These are phyloP conservation scores for Clusia tigrina DNA, from an alignment of 2,888 invertebrate genomes.

Conservation along the genomic window DNA sequence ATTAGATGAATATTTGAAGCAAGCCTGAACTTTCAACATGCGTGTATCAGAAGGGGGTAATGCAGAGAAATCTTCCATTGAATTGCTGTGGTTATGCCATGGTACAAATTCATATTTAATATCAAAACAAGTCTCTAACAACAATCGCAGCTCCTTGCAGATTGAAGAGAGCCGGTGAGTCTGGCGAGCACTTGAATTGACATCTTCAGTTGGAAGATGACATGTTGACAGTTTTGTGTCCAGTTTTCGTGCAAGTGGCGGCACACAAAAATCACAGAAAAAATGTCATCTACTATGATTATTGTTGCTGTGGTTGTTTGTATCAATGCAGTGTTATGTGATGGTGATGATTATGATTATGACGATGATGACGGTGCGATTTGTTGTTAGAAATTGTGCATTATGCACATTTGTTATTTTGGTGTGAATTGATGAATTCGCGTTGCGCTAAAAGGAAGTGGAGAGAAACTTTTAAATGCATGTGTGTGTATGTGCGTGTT, in stretches of 20 bases:
- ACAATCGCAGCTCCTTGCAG: neutral
- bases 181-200: conserved; percentile 19
- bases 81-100: neutral
- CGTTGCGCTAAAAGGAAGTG: neutral
- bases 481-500: neutral
- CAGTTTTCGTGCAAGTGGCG: too few species aligned
- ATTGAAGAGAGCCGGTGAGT: neutral
- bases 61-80: neutral
- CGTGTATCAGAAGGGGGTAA: too few species aligned
- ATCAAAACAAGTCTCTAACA: neutral
- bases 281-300: neutral
- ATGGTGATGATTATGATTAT: too few species aligned
- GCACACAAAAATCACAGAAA: neutral
- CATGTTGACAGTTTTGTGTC: conserved; percentile 20
- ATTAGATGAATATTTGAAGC: too few species aligned
- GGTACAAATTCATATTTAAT: neutral
- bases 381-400: neutral
- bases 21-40: too few species aligned
- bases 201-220: conserved; percentile 10
- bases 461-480: neutral
- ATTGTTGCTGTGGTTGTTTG: too few species aligned
- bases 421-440: neutral
- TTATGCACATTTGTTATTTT: neutral
- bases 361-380: too few species aligned
- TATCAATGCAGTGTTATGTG: too few species aligned